Conservation (phyloP, 2,888 invertebrate species). For the Sarcophaga subvicina region DNA sequence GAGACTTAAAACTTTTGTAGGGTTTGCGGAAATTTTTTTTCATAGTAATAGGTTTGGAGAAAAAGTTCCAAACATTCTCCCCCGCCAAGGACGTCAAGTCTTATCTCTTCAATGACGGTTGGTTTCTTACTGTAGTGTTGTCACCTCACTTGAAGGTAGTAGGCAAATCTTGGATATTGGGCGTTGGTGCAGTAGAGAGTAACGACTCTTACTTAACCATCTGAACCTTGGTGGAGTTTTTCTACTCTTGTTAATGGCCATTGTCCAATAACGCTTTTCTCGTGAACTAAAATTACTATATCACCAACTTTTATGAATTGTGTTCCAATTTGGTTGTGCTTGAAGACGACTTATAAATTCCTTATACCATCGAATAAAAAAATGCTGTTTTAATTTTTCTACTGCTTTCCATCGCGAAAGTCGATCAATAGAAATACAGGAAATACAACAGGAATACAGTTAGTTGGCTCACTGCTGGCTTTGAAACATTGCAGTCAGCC, state of each 20-base stretch:
- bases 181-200: neutral
- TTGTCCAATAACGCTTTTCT: slow-evolving; percentile 44
- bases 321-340: slow-evolving; percentile 48
- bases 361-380: slow-evolving; percentile 52
- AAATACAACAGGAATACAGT: neutral
- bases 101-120: neutral
- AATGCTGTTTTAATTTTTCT: slow-evolving; percentile 29
- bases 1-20: too few relatives aligned
- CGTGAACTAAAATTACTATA: slow-evolving; percentile 52
- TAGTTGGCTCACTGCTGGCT: slow-evolving; percentile 21
- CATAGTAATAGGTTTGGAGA: too few relatives aligned
- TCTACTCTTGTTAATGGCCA: slow-evolving; percentile 72
- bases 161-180: neutral
- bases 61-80: too few relatives aligned
- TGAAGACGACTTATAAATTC: slow-evolving; percentile 56
- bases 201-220: slow-evolving; percentile 66
- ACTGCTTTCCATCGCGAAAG: slow-evolving; percentile 35
- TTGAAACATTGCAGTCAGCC: slow-evolving; percentile 11
- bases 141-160: too few relatives aligned
- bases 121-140: too few relatives aligned
- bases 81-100: too few relatives aligned
- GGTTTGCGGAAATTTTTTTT: too few relatives aligned
- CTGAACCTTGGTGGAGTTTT: slow-evolving; percentile 70
- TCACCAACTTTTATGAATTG: slow-evolving; percentile 39
- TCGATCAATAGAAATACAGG: neutral